Evolutionary conservation across 2,797 vertebrate genomes (phyloP).

Genomic region (Xiphorhynchus erythropygius): DNA sequence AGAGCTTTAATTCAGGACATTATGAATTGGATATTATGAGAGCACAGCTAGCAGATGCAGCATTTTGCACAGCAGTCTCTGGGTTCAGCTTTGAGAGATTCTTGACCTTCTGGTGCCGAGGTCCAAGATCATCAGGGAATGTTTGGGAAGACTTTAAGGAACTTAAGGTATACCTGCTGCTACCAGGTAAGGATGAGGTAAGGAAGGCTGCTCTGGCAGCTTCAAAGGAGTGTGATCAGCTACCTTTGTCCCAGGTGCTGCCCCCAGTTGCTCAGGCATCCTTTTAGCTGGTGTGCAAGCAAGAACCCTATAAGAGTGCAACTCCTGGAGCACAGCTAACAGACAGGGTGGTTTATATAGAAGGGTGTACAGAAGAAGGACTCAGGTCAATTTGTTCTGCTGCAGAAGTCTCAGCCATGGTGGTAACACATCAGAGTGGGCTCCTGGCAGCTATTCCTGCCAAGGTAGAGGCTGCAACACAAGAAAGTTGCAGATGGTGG

Average conservation of each 20-base stretch:
- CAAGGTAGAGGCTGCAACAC: background rate
- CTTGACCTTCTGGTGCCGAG: background rate
- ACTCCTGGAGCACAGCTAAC: rapidly evolving
- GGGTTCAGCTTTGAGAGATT: background rate
- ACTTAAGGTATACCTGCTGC: background rate
- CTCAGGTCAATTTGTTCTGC: background rate
- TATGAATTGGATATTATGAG: background rate
- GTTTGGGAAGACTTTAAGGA: background rate
- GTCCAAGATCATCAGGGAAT: background rate
- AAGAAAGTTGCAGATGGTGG: background rate
- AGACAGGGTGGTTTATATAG: rapidly evolving
- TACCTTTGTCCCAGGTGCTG: background rate
- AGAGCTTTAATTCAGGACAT: background rate
- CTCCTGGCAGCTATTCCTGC: background rate
- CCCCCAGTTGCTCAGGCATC: background rate
- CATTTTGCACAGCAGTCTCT: background rate
- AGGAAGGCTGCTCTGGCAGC: background rate
- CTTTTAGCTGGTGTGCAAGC: background rate
- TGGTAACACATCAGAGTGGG: rapidly evolving
- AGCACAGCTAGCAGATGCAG: background rate
- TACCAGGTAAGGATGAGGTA: background rate
- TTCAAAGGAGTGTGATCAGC: rapidly evolving
- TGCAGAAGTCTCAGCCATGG: background rate
- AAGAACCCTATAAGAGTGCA: background rate
- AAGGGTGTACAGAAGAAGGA: rapidly evolving